Percentiles rank a stretch among this genome's conserved stretches.
Evolutionary conservation across 2,113 vertebrate species (phyloP).

Genomic region (Ceyx cyanopectus): DNA sequence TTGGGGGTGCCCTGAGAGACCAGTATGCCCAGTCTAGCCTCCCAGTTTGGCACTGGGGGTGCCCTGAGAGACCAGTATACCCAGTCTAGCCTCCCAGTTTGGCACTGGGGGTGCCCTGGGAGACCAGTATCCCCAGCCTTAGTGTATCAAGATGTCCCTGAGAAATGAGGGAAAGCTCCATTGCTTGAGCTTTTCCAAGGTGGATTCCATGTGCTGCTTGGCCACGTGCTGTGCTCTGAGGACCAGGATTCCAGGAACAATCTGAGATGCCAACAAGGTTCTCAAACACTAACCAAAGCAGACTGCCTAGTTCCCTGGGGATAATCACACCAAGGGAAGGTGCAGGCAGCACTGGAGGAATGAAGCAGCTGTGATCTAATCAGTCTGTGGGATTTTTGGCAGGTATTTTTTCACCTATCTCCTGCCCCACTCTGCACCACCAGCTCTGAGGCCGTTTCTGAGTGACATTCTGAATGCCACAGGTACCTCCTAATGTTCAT

Average conservation of each 20-base stretch:
- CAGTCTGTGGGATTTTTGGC: constrained; percentile 50
- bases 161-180: background rate
- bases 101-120: too few species aligned
- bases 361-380: constrained; percentile 7
- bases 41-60: too few species aligned
- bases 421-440: constrained; percentile 88
- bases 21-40: too few species aligned
- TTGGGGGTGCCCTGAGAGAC: too few species aligned
- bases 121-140: background rate
- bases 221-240: background rate
- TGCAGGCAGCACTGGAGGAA: background rate
- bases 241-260: background rate
- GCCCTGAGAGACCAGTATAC: too few species aligned
- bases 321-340: background rate
- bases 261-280: background rate
- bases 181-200: background rate
- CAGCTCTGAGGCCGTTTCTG: constrained; percentile 82
- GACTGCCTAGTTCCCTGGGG: background rate
- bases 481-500: constrained; percentile 74
- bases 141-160: background rate
- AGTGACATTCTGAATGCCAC: constrained; percentile 89
- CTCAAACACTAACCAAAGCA: background rate
- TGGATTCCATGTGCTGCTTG: background rate
- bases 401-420: constrained; percentile 96
- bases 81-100: too few species aligned